These are phyloP conservation scores for Notospermus geniculatus DNA, from an alignment of 1,140 invertebrate species.

Conservation along the genomic window DNA sequence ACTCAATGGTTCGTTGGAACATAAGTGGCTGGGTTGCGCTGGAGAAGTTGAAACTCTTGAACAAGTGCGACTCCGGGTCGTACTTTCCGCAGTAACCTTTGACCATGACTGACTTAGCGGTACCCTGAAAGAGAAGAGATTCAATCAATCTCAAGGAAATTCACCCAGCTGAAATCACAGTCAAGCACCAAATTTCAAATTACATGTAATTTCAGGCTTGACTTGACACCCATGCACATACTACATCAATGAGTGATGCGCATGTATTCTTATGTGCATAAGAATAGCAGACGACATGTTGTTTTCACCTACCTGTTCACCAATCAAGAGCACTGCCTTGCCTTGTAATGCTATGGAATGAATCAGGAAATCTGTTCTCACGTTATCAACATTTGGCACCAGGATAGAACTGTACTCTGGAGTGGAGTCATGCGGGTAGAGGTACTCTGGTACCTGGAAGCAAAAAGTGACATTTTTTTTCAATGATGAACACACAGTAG, in stretches of 20 bases:
- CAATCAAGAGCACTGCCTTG: conserved; percentile 81
- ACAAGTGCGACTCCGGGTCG: conserved; percentile 82
- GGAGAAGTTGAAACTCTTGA: conserved; percentile 92
- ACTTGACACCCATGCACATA: too few relatives aligned
- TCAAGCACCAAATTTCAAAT: not conserved
- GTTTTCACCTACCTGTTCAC: conserved; percentile 75
- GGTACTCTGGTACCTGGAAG: conserved; percentile 74
- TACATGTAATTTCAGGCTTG: too few relatives aligned
- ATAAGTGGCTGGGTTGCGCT: conserved; percentile 92
- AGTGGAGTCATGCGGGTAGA: conserved; percentile 79
- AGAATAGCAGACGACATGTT: too few relatives aligned
- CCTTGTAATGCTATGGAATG: conserved; percentile 83
- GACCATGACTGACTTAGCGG: conserved; percentile 95
- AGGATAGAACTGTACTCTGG: conserved; percentile 89
- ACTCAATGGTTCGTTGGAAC: conserved; percentile 96
- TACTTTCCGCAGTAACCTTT: conserved; percentile 91
- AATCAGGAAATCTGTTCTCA: conserved; percentile 88
- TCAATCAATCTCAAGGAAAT: conserved; percentile 1
- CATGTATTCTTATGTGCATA: conserved; percentile 1
- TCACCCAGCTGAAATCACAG: not conserved
- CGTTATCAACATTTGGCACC: conserved; percentile 91
- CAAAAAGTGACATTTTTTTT: too few relatives aligned
- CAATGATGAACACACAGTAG: too few relatives aligned
- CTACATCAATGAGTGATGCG: not conserved
- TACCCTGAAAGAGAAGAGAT: conserved; percentile 70